Evolutionary conservation across 2,113 vertebrate genomes (phyloP), one percentile per base, ranked within the genome.

Genomic region (Collichthys lucidus): DNA sequence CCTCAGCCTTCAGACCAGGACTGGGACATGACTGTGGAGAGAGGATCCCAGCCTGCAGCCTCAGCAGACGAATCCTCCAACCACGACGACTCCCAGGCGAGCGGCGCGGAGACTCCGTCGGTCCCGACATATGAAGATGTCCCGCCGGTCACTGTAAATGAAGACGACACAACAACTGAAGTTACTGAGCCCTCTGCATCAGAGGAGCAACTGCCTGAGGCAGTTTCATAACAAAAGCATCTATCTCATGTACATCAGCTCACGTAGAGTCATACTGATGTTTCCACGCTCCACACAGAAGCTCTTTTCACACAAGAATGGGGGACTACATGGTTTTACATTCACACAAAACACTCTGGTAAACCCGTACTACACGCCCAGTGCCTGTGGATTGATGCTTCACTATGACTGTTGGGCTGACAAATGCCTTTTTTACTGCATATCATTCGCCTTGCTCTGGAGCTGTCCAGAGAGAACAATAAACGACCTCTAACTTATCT

Each of bases 1-100:
- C 97, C 97, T 97, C 97, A 97, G 82, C 96, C 96, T 82, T 94
- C 96, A 88, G 97, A 98, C 93, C 96, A 92, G 96, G 92, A 96
- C 95, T 92, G 92, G 96, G 96, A 97, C 90, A 94, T 94, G 91
- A 95, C 90, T 79, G 92, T 95, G 57, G 91, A 92, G 59, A 82
- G 91, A 19, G 96, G 94, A 44, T 92, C 77, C 0, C 95, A 96
- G 76, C 91, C 94, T 35, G 93, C 92, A 57, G 93, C 95, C 74
- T 88, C 87, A 52, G 83, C 85, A 44, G 88, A 92, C 2, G 74
- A 53, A 15, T 84, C 66, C 24, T 72, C 53, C 76, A 62, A 80
- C 95, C 96, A 95, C 93, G 90, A 94, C 92, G 94, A 83, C 31
- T 77, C 71, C 55, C 82, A 65, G 8, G 46, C 44, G 12, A 47